phyloP scores from a whole-genome alignment of 2,113 vertebrate genomes.

The Lota lota region DNA sequence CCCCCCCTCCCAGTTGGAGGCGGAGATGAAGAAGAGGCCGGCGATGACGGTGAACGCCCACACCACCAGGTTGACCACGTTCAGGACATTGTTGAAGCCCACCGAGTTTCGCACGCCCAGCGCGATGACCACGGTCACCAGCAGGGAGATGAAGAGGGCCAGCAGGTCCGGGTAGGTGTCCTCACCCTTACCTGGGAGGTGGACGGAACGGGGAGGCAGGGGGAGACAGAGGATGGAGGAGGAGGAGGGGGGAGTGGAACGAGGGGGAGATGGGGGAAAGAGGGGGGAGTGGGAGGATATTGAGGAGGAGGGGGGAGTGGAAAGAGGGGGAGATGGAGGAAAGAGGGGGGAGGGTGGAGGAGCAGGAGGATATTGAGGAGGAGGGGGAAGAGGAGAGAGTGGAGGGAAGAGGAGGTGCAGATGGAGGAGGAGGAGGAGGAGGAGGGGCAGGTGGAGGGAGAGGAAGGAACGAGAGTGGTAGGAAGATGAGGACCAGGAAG shows the following conservation, averaged over 20 bases:
- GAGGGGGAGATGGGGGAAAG: neutral
- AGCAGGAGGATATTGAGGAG: no score
- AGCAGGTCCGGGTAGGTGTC: slow-evolving; percentile 92
- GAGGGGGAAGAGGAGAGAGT: neutral
- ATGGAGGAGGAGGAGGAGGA: no score
- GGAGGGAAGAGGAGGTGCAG: no score
- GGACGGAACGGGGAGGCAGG: neutral
- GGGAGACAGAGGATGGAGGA: neutral
- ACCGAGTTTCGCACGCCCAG: slow-evolving; percentile 93
- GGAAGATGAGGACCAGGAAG: no score
- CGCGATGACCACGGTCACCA: slow-evolving; percentile 85
- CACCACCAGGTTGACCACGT: slow-evolving; percentile 87
- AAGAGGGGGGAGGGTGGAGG: neutral
- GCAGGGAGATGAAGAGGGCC: slow-evolving; percentile 85
- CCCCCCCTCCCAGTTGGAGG: slow-evolving; percentile 87
- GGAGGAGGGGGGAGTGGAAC: no score
- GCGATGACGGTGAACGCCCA: slow-evolving; percentile 95
- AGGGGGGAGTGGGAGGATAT: no score
- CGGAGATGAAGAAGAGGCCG: slow-evolving; percentile 87
- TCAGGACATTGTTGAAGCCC: slow-evolving; percentile 92
- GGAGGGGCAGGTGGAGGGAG: neutral
- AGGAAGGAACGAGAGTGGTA: neutral
- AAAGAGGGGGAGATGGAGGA: neutral
- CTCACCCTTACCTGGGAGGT: slow-evolving; percentile 86
- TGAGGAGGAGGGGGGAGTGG: no score